Conservation (phyloP, 2,113 vertebrate genomes). For the Eretmodus cyanostictus region DNA sequence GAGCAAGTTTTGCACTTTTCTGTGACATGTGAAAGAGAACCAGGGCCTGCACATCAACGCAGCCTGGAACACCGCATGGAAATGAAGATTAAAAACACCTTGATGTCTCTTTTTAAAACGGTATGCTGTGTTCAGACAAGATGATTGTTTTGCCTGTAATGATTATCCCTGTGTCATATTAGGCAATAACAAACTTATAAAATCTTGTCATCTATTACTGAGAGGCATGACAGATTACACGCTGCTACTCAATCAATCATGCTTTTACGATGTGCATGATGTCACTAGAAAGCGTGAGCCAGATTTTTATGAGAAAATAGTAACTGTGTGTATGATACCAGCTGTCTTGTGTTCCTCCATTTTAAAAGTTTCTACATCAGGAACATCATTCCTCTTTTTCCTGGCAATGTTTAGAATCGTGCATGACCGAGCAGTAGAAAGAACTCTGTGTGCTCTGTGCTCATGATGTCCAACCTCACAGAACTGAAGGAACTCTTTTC, state of each 20-base stretch:
- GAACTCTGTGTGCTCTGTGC: background rate
- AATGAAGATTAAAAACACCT: background rate
- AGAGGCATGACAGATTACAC: background rate
- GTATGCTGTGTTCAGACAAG: background rate
- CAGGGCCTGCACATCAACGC: background rate
- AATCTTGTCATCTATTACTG: background rate
- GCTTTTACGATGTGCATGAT: background rate
- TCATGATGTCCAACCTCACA: background rate
- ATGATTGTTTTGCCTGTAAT: background rate
- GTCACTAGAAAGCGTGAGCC: background rate
- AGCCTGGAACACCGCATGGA: background rate
- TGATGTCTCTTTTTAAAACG: background rate
- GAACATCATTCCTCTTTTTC: background rate
- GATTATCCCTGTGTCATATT: background rate
- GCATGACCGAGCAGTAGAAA: background rate
- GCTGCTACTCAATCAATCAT: background rate
- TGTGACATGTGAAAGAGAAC: conserved; percentile 57
- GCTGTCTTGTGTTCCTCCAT: background rate
- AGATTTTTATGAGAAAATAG: background rate
- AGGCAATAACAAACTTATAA: background rate
- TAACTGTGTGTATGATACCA: background rate
- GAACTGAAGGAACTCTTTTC: background rate
- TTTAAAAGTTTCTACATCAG: background rate
- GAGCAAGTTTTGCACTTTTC: conserved; percentile 60
- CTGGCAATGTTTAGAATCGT: background rate